Base-by-base conservation (phyloP, 2,888 invertebrate species). In the Amphiduros pacificus region DNA sequence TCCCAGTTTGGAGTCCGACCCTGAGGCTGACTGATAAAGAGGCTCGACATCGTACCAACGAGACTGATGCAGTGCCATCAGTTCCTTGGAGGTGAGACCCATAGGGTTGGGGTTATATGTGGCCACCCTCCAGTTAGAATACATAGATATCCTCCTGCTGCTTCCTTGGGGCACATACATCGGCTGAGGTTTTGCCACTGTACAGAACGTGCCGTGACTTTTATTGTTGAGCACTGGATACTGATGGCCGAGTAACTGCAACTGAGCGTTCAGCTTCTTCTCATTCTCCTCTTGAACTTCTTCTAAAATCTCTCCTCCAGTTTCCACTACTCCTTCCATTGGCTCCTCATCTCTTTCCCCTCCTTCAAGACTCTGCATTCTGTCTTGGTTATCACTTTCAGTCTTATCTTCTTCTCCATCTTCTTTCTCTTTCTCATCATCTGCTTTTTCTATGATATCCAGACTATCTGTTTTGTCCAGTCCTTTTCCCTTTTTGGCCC, bases 161-260 rank as follows among this genome's bases (percentile, higher is more conserved):
- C 67, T 71, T 0, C 90, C 91, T 64, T 84, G 83, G 53, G 84
- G 82, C 24, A 95, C 93, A 80, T 95, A 96, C 80, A 93, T 94
- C 1, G 97, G 96, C 79, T 97, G 96, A 0, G 94, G 92, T 71
- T 93, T 89, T 81, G 94, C 93, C 54, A 95, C 87, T 1, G 94
- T 94, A 77, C 96, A 96, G 82, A 93, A 97, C 73, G 93, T 94
- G 22, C 74, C 62, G 65, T 80, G 73, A 28, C 75, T 75, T 3
- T 67, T 53, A 20, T 72, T 68, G 14, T 74, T 65, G 31, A 80
- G 66, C 0, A 73, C 70, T 31, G 79, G 78, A 55, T 73, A 64
- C 14, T 58, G 58, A 31, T 58, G 58, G 1, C 49, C 49, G 32
- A 58, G 27, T 24, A 58, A n/a, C 27, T 58, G 50, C 20, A 51